A percentile compares a stretch with the other conserved stretches of the same genome.
phyloP scores from a whole-genome alignment of 2,113 vertebrate genomes.

The Platichthys flesus region DNA sequence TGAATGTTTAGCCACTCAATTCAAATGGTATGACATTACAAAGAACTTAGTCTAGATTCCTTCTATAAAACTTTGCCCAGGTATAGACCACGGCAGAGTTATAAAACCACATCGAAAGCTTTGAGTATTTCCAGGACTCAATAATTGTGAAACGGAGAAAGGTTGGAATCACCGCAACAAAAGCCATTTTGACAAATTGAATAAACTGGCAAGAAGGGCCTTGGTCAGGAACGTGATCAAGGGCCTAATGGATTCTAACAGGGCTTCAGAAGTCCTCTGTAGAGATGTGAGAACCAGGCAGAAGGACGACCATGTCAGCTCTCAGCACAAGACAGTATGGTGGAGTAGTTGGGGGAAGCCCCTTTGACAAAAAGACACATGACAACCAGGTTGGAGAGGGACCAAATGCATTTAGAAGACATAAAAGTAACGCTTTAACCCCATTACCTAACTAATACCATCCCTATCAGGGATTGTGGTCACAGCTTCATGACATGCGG shows the following conservation, averaged over 20 bases:
- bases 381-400: no score
- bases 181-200: no score
- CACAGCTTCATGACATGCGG: not conserved
- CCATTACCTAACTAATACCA: not conserved
- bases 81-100: not conserved
- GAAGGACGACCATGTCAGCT: not conserved
- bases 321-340: no score
- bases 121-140: not conserved
- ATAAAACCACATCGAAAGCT: not conserved
- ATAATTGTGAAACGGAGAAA: not conserved
- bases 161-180: not conserved
- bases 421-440: not conserved
- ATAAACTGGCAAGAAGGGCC: no score
- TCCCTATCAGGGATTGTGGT: not conserved
- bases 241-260: no score
- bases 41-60: not conserved
- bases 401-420: not conserved
- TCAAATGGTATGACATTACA: no score
- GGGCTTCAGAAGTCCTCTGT: no score
- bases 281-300: no score
- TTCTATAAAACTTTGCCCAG: not conserved
- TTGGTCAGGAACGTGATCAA: not conserved
- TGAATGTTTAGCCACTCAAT: not conserved
- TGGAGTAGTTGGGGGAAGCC: no score
- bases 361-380: no score